phyloP scores from a whole-genome alignment of 2,888 invertebrate species.

The Aphrophora alni region DNA sequence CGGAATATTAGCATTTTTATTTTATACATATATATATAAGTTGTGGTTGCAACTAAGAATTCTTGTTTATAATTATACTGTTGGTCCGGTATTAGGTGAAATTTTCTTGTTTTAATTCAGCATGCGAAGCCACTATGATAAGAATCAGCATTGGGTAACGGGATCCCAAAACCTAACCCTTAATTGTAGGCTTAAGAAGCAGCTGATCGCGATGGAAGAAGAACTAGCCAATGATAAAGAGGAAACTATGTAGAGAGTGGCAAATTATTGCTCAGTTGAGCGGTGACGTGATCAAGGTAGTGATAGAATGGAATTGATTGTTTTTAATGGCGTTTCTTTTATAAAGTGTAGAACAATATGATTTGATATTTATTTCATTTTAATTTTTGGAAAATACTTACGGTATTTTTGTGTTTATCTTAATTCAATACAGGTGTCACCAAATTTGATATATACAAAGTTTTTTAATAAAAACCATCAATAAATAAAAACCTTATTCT shows the following conservation, averaged over 20 bases:
- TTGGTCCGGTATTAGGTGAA: not conserved
- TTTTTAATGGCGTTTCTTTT: no score
- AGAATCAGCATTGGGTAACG: not conserved
- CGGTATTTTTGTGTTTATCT: no score
- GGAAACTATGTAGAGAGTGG: not conserved
- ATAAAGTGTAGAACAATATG: no score
- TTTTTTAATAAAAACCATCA: no score
- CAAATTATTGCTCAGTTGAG: not conserved
- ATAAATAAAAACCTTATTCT: no score
- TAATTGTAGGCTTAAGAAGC: not conserved
- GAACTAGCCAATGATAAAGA: not conserved
- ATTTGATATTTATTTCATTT: no score
- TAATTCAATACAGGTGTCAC: no score
- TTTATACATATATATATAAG: not conserved
- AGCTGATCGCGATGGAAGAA: slow-evolving; percentile 2
- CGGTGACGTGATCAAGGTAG: not conserved
- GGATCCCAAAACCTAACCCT: not conserved
- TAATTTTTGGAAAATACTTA: no score
- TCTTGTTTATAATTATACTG: not conserved
- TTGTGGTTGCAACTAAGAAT: not conserved
- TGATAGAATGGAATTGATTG: no score
- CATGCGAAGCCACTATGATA: not conserved
- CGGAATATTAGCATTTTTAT: not conserved
- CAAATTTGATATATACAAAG: no score
- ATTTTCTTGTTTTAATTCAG: not conserved